Percentiles rank a stretch among this genome's conserved stretches.
These are phyloP conservation scores for Limnephilus lunatus DNA, from an alignment of 2,888 invertebrate genomes.

Conservation along the genomic window DNA sequence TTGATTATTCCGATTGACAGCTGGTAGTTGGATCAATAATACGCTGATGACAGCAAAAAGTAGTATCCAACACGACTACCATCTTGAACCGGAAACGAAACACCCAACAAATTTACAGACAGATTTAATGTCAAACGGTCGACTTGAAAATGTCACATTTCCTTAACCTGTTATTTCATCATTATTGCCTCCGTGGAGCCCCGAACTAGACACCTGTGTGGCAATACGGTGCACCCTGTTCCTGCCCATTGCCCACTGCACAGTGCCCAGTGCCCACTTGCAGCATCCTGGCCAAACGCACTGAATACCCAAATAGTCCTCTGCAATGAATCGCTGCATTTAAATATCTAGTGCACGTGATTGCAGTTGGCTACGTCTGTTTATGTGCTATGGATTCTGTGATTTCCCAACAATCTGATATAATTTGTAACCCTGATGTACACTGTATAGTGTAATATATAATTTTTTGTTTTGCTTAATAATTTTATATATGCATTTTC, in stretches of 20 bases:
- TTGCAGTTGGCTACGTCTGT: background rate
- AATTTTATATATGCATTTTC: too few relatives aligned
- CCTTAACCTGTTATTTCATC: background rate
- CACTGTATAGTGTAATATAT: too few relatives aligned
- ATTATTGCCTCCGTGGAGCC: background rate
- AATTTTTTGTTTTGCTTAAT: too few relatives aligned
- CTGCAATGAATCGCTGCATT: slow-evolving; percentile 29
- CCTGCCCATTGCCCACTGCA: background rate
- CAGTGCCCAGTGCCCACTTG: background rate
- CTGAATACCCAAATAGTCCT: background rate
- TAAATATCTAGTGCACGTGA: slow-evolving; percentile 8
- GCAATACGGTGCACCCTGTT: background rate
- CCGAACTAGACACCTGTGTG: background rate
- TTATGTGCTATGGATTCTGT: background rate
- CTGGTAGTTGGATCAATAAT: too few relatives aligned
- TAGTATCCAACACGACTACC: too few relatives aligned
- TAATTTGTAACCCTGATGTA: background rate
- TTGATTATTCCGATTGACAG: too few relatives aligned
- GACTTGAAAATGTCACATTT: background rate
- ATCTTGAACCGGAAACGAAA: too few relatives aligned
- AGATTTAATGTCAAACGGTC: too few relatives aligned
- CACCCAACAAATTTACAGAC: too few relatives aligned
- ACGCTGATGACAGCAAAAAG: too few relatives aligned
- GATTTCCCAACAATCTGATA: background rate
- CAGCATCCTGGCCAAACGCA: background rate